These are phyloP conservation scores for Trematomus loennbergii DNA, from an alignment of 2,113 vertebrate genomes.

Conservation along the genomic window DNA sequence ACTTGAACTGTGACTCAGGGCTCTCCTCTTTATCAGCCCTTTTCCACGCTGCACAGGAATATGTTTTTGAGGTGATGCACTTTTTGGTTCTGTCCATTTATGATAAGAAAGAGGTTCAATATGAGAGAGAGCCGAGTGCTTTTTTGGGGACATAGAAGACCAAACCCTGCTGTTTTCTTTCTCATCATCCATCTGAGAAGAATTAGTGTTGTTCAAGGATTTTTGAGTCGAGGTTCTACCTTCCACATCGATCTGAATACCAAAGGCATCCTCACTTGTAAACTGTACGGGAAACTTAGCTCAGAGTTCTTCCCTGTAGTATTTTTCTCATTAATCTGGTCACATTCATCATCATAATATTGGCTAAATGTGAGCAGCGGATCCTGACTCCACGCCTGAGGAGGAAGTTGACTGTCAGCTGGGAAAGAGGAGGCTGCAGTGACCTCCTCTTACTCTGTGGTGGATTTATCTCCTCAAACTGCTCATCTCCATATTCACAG, in stretches of 20 bases:
- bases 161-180: slow-evolving; percentile 63
- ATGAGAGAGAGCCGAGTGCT: background rate
- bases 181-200: slow-evolving; percentile 41
- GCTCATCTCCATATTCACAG: slow-evolving; percentile 49
- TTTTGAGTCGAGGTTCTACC: slow-evolving; percentile 69
- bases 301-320: slow-evolving; percentile 6
- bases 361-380: slow-evolving; percentile 44
- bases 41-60: background rate
- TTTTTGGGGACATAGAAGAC: slow-evolving; percentile 33
- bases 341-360: slow-evolving; percentile 32
- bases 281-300: slow-evolving; percentile 31
- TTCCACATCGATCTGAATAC: background rate
- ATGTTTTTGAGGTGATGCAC: slow-evolving; percentile 33
- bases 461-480: slow-evolving; percentile 38
- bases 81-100: slow-evolving; percentile 25
- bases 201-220: background rate
- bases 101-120: slow-evolving; percentile 33
- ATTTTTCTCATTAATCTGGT: background rate
- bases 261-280: slow-evolving; percentile 49
- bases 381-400: slow-evolving; percentile 56
- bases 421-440: background rate
- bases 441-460: slow-evolving; percentile 61
- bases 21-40: slow-evolving; percentile 7
- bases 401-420: slow-evolving; percentile 31
- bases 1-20: slow-evolving; percentile 16